Conservation (phyloP, 2,888 invertebrate species). For the Minunthozetes semirufus region DNA sequence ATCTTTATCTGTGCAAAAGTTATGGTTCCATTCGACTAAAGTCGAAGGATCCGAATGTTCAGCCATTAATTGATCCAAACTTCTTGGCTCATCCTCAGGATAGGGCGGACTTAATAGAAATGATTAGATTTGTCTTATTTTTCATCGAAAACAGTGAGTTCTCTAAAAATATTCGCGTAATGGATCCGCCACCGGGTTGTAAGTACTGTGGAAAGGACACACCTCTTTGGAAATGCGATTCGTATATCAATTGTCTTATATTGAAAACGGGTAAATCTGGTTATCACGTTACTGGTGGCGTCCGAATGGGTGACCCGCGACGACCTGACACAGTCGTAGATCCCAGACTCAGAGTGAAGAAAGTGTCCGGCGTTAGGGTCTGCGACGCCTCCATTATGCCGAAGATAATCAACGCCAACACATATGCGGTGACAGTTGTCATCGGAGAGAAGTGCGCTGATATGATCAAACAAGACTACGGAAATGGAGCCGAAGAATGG, state of each 20-base stretch:
- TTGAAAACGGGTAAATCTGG: not conserved
- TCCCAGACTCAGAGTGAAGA: not conserved
- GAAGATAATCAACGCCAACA: slow-evolving; percentile 7
- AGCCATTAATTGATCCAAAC: slow-evolving; percentile 19
- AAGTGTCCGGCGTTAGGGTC: not conserved
- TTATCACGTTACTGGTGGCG: not conserved
- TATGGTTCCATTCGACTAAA: slow-evolving; percentile 5
- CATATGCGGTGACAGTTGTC: not conserved
- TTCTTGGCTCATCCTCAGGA: slow-evolving; percentile 11
- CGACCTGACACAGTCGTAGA: not conserved
- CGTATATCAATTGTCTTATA: not conserved
- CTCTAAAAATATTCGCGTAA: not conserved
- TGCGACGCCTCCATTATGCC: slow-evolving; percentile 22
- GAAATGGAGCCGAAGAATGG: not conserved
- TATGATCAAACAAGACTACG: not conserved
- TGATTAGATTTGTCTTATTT: not conserved
- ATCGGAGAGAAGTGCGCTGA: slow-evolving; percentile 13
- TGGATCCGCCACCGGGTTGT: not conserved
- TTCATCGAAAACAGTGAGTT: not conserved
- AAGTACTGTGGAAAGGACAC: not conserved
- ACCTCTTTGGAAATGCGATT: slow-evolving; percentile 15
- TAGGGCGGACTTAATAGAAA: not conserved
- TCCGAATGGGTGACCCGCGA: slow-evolving; percentile 4
- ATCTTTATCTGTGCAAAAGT: slow-evolving; percentile 9
- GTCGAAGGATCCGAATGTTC: not conserved